Evolutionary conservation across 1,140 invertebrate genomes (phyloP).

Genomic region (Trachymyrmex septentrionalis): DNA sequence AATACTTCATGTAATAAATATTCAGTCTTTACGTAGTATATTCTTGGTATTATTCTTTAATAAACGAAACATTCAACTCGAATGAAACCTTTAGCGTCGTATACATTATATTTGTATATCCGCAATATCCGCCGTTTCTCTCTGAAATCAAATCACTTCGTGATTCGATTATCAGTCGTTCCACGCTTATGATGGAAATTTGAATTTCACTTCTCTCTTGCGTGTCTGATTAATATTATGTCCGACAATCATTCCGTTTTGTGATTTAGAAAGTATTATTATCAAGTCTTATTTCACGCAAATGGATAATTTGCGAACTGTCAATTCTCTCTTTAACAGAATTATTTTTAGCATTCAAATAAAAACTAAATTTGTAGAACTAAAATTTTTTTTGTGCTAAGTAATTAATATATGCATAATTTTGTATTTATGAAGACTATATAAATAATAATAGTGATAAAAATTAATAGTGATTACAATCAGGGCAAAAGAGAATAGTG

Average conservation of each 20-base stretch:
- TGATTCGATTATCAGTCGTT: slow-evolving; percentile 61
- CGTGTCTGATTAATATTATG: slow-evolving; percentile 55
- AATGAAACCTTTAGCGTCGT: slow-evolving; percentile 53
- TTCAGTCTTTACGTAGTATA: slow-evolving; percentile 7
- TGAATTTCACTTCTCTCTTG: slow-evolving; percentile 48
- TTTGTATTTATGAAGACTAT: neutral
- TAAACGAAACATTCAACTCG: slow-evolving; percentile 57
- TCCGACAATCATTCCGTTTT: slow-evolving; percentile 33
- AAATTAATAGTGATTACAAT: too few relatives aligned
- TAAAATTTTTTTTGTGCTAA: neutral
- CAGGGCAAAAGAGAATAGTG: too few relatives aligned
- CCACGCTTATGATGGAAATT: slow-evolving; percentile 35
- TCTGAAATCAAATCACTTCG: slow-evolving; percentile 51
- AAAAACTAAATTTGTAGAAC: neutral
- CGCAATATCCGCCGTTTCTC: slow-evolving; percentile 50
- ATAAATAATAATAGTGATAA: neutral
- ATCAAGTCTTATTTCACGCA: neutral
- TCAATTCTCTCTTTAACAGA: neutral
- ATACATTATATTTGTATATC: slow-evolving; percentile 62
- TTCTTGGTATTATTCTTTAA: slow-evolving; percentile 60
- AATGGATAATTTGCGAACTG: neutral
- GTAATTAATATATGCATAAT: neutral
- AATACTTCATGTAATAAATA: slow-evolving; percentile 45
- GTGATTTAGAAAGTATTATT: slow-evolving; percentile 50
- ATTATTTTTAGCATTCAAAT: neutral